Base-by-base conservation (phyloP, 2,888 invertebrate species). In the Phyllotreta cruciferae region DNA sequence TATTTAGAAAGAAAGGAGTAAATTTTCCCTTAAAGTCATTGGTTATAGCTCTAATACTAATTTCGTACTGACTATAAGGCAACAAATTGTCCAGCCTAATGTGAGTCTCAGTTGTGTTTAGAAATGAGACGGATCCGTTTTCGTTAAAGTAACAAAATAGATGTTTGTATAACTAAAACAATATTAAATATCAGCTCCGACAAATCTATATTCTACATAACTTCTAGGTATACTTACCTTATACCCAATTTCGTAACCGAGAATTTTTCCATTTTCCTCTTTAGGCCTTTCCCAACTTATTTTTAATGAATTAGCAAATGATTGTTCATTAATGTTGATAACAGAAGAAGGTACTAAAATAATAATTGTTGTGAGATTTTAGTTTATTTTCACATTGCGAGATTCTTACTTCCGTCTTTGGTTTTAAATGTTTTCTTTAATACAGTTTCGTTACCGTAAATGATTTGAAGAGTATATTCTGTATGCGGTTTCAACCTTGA, bases 341-440 rank as follows among this genome's bases (percentile, higher is more conserved):
- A 63, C 52, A 52, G 24, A n/a, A 14, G 52, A 60, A 37, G 63
- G 60, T 11, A 50, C 63, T 63, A 55, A 10, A 63, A 63, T 58
- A 14, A 8, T 35, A 42, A 8, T 9, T 9, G 41, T 24, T 37
- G n/a, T 45, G 13, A 53, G 7, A 13, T 44, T 4, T 6, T 41
- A 3, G 10, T 5, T 3, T n/a, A 3, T 41, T 41, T 41, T 3
- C 3, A 41, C 5, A 39, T 14, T 10, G 13, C 1, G 1, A 42
- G 37, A 44, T 9, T 44, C 56, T 50, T 49, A 66, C 66, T 57
- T 52, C 66, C 66, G 52, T 66, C 64, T 45, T 13, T 24, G 3
- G 66, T 66, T 1, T 1, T 13, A 52, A 66, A 64, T 8, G 1
- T 4, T 50, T 38, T 60, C 8, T 5, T n/a, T 38, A 62, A 1